Evolutionary conservation across 2,797 vertebrate genomes (phyloP), one percentile per base, ranked within the genome.

Genomic region (Chelon auratus): DNA sequence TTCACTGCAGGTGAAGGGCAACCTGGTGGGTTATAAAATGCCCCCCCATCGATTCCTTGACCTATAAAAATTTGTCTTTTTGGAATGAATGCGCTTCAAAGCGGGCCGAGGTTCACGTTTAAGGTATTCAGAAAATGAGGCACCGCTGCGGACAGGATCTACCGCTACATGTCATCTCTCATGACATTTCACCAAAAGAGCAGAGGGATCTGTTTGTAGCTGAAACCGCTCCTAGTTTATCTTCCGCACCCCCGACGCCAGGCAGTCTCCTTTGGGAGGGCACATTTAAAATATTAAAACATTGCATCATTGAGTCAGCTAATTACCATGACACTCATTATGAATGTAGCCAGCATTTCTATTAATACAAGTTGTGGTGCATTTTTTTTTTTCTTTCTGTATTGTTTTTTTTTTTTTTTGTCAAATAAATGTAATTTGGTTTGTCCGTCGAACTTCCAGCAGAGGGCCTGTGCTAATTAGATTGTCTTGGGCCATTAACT

Each of bases 391-490:
- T 36, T 58, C 36, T 66, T 55, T 45, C 24, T 17, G 43, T 11
- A 14, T 36, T 50, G 50, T 58, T 33, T 45, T 3, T 24, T 15
- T 10, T 10, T 18, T 37, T 65, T 59, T n/a, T 33, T 51, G 33
- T 51, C 22, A 51, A 45, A 11, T 9, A 60, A 66, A 70, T 66
- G 45, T 53, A 24, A 66, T 55, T 60, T 67, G 2, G n/a, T 54
- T 18, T n/a, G 1, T n/a, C 52, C 63, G 39, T 52, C 24, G 17
- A 24, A 51, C 22, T 22, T 71, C 37, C 37, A 63, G 26, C 36
- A 37, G 47, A 52, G n/a, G 13, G 5, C 51, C 22, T 24, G 17
- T 40, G 60, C 47, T 78, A 72, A 87, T 86, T 63, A 60, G 50
- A 74, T 68, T 62, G 18, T 65, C 59, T 30, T 20, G 39, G 39